Evolutionary conservation across 2,113 vertebrate genomes (phyloP).

Genomic region (Atherinomorus stipes): DNA sequence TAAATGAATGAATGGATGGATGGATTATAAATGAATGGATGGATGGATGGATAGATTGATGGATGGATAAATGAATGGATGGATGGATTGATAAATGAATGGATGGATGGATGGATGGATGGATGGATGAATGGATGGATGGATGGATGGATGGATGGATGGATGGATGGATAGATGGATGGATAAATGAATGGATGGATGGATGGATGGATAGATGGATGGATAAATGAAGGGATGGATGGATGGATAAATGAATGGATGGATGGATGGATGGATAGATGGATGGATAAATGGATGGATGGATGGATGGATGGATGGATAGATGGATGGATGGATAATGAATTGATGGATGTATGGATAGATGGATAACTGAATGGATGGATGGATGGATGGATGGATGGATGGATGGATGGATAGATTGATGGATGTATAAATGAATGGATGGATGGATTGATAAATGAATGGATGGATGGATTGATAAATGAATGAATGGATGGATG

Average conservation of each 20-base stretch:
- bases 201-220: not conserved
- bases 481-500: not conserved
- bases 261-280: conserved; percentile 4
- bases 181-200: not conserved
- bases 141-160: conserved; percentile 27
- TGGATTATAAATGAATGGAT: conserved; percentile 8
- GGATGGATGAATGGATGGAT: not conserved
- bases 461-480: not conserved
- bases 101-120: not conserved
- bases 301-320: not conserved
- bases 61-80: conserved; percentile 3
- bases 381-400: not conserved
- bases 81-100: not conserved
- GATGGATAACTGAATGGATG: not conserved
- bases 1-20: not conserved
- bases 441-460: not conserved
- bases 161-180: not conserved
- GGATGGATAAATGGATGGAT: not conserved
- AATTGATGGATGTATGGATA: not conserved
- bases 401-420: conserved; percentile 33
- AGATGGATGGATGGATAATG: accelerated
- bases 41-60: no score
- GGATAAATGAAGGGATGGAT: not conserved
- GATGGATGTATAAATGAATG: no score
- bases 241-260: not conserved